Evolutionary conservation across 2,113 vertebrate genomes (phyloP), one percentile per base, ranked within the genome.

Genomic region (Mastomys coucha): DNA sequence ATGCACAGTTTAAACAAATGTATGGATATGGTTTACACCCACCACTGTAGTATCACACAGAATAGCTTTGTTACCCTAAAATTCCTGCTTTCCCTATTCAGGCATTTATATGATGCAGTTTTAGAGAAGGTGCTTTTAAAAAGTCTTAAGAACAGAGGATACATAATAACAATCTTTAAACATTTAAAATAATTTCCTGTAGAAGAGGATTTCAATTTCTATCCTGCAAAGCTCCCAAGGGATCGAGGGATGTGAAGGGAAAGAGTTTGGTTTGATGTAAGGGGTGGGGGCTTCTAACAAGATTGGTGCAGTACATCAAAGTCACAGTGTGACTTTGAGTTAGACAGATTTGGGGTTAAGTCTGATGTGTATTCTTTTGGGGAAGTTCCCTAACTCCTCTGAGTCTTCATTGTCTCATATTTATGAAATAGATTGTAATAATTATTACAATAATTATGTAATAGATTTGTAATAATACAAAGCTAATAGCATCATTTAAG

Each of bases 181-280:
- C 60, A 89, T 72, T 80, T 92, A 8, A 81, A 82, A 91, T 33
- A 33, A 42, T 75, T 92, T 89, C 20, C 70, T 45, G 4, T 77
- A 65, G 58, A 88, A 76, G 19, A 94, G 49, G 78, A 95, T 89
- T 86, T 91, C 51, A 94, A 65, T 85, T 75, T 94, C 65, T 80
- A 60, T 91, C 51, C 31, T 95, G 2, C 53, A 85, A 93, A 89
- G 8, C n/a, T 94, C 81, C 86, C 51, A 36, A 69, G 86, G 58
- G 80, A 92, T 85, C 49, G 39, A 28, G 76, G 22, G 60, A 67
- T 78, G 80, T 86, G 33, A 95, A 81, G 51, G 93, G 81, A 45
- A 70, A 75, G 73, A 58, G 45, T 73, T 88, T 84, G 60, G 45
- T 90, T 94, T 97, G 91, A 89, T 56, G 33, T 78, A 80, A 88